phyloP scores from a whole-genome alignment of 2,113 vertebrate species.

The Petrocephalus microphthalmus region DNA sequence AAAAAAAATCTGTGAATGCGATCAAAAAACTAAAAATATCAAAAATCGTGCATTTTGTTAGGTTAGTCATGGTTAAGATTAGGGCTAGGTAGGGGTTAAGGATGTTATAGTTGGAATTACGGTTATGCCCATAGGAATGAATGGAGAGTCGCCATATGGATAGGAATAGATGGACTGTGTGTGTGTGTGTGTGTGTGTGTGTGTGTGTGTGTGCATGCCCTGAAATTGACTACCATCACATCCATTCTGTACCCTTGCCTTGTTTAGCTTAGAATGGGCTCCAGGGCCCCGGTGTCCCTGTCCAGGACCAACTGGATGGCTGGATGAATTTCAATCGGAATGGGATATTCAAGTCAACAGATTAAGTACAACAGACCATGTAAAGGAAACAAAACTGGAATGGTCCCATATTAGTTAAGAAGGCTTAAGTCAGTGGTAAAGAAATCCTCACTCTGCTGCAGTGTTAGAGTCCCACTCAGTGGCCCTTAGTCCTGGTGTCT shows the following conservation, averaged over 20 bases:
- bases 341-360: not conserved
- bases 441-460: not conserved
- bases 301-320: not conserved
- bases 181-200: not conserved
- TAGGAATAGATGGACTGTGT: not conserved
- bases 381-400: not conserved
- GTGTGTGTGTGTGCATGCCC: not conserved
- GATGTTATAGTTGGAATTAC: no score
- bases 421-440: not conserved
- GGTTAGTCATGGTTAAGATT: no score
- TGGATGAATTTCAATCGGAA: not conserved
- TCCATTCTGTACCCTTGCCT: not conserved
- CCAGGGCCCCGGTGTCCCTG: not conserved
- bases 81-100: no score
- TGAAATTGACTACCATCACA: not conserved
- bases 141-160: not conserved
- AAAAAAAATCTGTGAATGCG: not conserved
- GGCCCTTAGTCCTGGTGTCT: not conserved
- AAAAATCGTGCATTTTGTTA: no score
- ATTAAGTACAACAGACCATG: not conserved
- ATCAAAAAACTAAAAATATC: no score
- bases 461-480: not conserved
- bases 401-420: not conserved
- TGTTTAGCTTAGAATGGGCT: not conserved
- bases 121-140: no score